Evolutionary conservation across 2,888 invertebrate genomes (phyloP).

Genomic region (Deladenus siricidicola): DNA sequence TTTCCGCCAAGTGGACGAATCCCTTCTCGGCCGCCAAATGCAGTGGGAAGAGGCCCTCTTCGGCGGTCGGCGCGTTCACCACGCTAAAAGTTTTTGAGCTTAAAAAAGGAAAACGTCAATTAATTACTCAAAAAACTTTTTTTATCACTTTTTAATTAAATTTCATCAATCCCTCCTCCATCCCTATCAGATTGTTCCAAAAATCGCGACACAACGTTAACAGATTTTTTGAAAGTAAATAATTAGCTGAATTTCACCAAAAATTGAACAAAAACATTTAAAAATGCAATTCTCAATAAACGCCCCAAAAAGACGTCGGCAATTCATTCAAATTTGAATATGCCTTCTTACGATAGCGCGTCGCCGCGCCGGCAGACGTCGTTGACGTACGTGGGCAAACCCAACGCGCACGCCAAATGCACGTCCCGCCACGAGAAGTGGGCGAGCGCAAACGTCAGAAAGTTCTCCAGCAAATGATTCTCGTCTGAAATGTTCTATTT

Average conservation of each 20-base stretch:
- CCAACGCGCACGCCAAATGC: slow-evolving; percentile 17
- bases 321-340: too few relatives aligned
- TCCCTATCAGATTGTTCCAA: too few relatives aligned
- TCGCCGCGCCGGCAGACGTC: slow-evolving; percentile 9
- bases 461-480: slow-evolving; percentile 13
- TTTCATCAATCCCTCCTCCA: too few relatives aligned
- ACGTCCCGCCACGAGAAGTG: slow-evolving; percentile 17
- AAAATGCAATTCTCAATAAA: too few relatives aligned
- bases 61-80: slow-evolving; percentile 9
- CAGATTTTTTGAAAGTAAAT: too few relatives aligned
- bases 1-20: slow-evolving; percentile 6
- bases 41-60: slow-evolving; percentile 13
- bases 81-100: slow-evolving; percentile 12
- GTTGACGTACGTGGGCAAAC: slow-evolving; percentile 12
- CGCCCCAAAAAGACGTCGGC: too few relatives aligned
- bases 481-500: slow-evolving; percentile 10
- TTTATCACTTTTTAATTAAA: too few relatives aligned
- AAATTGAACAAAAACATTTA: too few relatives aligned
- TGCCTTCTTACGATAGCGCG: slow-evolving; percentile 2
- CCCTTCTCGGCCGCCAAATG: slow-evolving; percentile 13
- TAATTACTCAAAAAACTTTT: background rate
- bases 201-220: too few relatives aligned
- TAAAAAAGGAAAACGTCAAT: slow-evolving; percentile 11
- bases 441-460: background rate
- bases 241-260: too few relatives aligned